These are phyloP conservation scores for Augiades crinisus DNA, from an alignment of 2,888 invertebrate genomes.

Conservation along the genomic window DNA sequence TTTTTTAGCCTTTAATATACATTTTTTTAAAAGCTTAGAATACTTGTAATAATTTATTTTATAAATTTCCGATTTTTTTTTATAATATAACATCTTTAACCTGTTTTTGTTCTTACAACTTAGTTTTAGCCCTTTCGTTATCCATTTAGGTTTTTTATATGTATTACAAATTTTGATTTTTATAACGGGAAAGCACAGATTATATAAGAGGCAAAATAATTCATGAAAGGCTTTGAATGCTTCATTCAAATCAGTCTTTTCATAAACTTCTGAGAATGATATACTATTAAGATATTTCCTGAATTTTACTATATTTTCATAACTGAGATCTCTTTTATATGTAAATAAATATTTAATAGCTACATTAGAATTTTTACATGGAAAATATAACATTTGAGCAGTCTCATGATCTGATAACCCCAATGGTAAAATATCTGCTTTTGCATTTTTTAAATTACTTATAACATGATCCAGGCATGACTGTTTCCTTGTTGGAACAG, in stretches of 20 bases:
- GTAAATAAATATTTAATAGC: neutral
- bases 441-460: neutral
- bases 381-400: neutral
- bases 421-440: neutral
- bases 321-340: neutral
- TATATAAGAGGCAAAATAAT: slow-evolving; percentile 1
- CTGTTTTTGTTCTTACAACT: slow-evolving; percentile 3
- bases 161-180: neutral
- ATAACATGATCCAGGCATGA: slow-evolving; percentile 28
- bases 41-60: neutral
- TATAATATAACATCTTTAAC: slow-evolving; percentile 7
- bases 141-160: neutral
- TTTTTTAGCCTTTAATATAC: neutral
- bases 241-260: neutral
- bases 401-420: slow-evolving; percentile 7
- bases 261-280: neutral
- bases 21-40: slow-evolving; percentile 2
- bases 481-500: slow-evolving; percentile 15
- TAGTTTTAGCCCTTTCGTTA: neutral
- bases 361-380: neutral
- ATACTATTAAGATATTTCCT: neutral
- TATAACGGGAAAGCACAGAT: slow-evolving; percentile 2
- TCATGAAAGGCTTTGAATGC: slow-evolving; percentile 9
- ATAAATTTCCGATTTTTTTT: neutral
- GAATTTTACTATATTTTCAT: neutral